A percentile compares a stretch with the other conserved stretches of the same genome.
Evolutionary conservation across 1,140 invertebrate genomes (phyloP).

Genomic region (Anadara kagoshimensis): DNA sequence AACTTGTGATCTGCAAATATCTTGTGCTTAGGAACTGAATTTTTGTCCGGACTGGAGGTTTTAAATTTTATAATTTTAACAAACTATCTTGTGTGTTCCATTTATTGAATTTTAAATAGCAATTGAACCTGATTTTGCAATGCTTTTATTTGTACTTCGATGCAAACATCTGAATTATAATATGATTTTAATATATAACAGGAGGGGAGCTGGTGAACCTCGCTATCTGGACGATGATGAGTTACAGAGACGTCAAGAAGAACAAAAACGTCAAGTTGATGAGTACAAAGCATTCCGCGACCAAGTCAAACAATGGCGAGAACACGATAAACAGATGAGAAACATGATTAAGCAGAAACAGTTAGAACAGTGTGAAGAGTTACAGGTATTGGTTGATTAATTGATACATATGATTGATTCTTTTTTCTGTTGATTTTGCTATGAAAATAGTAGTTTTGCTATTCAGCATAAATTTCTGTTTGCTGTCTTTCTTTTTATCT

Average conservation of each 20-base stretch:
- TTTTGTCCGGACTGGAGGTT: no score
- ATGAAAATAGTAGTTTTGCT: not conserved
- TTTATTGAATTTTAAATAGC: no score
- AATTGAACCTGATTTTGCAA: no score
- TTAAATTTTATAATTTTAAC: no score
- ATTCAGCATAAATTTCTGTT: no score
- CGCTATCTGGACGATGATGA: conserved; percentile 65
- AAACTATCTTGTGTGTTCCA: no score
- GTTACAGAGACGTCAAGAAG: conserved; percentile 56
- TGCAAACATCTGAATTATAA: no score
- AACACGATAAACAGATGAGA: conserved; percentile 58
- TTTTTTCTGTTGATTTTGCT: not conserved
- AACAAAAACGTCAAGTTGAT: conserved; percentile 62
- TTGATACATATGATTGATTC: not conserved
- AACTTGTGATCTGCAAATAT: no score
- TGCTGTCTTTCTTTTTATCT: no score
- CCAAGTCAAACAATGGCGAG: conserved; percentile 66
- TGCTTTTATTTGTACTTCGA: no score
- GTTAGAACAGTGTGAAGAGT: conserved; percentile 65
- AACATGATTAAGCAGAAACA: conserved; percentile 67
- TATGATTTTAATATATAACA: conserved; percentile 5
- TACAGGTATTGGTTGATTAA: conserved; percentile 59
- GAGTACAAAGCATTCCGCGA: conserved; percentile 67
- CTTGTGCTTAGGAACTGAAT: no score
- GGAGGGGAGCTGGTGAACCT: conserved; percentile 50